A percentile compares a stretch with the other conserved stretches of the same genome.
phyloP scores from a whole-genome alignment of 2,113 vertebrate genomes.

The Himantopus leucocephalus region DNA sequence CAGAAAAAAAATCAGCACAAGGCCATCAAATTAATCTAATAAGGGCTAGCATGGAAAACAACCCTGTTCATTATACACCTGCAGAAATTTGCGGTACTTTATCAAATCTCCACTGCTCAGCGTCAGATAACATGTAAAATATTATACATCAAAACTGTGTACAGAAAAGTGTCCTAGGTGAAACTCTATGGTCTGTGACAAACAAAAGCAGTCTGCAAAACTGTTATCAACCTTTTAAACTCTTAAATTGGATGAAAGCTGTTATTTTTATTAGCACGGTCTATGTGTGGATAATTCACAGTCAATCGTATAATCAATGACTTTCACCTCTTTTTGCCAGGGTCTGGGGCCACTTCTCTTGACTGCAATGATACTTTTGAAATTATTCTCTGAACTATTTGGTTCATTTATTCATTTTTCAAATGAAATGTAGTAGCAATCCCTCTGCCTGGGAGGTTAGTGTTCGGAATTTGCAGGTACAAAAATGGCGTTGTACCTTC shows the following conservation, averaged over 20 bases:
- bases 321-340: not conserved
- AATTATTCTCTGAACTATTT: not conserved
- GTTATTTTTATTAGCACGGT: not conserved
- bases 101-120: not conserved
- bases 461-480: not conserved
- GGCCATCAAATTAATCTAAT: not conserved
- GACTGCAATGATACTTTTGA: not conserved
- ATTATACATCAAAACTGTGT: not conserved
- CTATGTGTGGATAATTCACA: not conserved
- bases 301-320: not conserved
- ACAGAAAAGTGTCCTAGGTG: not conserved
- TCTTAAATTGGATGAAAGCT: not conserved
- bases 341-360: not conserved
- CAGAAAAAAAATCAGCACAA: not conserved
- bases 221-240: not conserved
- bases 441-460: not conserved
- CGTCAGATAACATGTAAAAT: rapidly evolving
- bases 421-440: not conserved
- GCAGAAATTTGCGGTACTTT: not conserved
- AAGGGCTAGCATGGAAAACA: not conserved
- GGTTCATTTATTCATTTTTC: not conserved
- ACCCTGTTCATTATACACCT: not conserved
- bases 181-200: not conserved
- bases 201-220: not conserved
- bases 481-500: too few species aligned